Conservation (phyloP, 1,140 invertebrate genomes). For the Procambarus clarkii region DNA sequence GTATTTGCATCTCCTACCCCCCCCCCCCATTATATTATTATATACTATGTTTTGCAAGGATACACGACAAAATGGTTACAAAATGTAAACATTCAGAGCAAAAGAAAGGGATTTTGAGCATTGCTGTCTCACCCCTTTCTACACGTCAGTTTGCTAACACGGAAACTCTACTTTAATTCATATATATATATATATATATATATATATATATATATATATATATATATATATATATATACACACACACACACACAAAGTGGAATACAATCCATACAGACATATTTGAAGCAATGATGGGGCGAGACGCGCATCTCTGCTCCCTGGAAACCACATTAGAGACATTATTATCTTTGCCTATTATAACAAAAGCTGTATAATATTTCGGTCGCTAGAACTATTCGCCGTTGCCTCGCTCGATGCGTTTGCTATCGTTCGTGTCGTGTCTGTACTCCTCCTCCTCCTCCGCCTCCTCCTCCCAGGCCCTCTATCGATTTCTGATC, state of each 20-base stretch:
- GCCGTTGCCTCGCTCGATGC: constrained; percentile 12
- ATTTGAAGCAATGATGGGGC: neutral
- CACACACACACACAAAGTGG: neutral
- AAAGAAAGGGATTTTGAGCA: no score
- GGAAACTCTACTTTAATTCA: no score
- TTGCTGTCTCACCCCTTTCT: no score
- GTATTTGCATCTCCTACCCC: no score
- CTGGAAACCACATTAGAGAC: constrained; percentile 61
- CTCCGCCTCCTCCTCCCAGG: constrained; percentile 18
- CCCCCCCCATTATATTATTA: no score
- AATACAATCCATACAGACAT: neutral
- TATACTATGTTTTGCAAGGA: no score
- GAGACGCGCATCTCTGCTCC: neutral
- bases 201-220: neutral
- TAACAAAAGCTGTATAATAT: constrained; percentile 67
- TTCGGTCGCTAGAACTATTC: constrained; percentile 34
- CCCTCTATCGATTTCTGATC: constrained; percentile 41
- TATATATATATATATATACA: neutral
- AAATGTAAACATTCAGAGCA: no score
- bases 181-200: no score
- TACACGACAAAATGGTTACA: no score
- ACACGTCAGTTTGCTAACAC: no score
- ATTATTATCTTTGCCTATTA: constrained; percentile 66
- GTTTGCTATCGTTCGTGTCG: constrained; percentile 6
- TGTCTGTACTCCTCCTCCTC: neutral